A percentile compares a stretch with the other conserved stretches of the same genome.
These are phyloP conservation scores for Fundulus diaphanus DNA, from an alignment of 2,797 vertebrate species.

Conservation along the genomic window DNA sequence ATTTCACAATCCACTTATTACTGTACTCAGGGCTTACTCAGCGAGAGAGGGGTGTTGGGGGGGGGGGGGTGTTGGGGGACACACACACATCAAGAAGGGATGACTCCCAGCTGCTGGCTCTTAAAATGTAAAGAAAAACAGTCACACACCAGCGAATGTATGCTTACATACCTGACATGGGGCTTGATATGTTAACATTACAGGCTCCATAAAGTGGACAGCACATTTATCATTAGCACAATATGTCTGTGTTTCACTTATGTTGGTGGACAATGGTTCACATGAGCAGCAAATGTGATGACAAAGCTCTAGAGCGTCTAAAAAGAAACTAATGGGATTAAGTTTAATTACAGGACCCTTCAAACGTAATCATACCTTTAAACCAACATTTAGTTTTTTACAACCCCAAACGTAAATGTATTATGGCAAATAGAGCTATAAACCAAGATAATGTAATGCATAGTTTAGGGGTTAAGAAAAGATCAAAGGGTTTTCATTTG, in stretches of 20 bases:
- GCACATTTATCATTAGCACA: conserved; percentile 63
- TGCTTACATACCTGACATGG: conserved; percentile 49
- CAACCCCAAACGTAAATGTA: background rate
- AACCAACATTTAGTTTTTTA: background rate
- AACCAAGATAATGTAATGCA: background rate
- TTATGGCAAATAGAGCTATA: background rate
- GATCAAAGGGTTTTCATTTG: background rate
- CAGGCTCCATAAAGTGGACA: conserved; percentile 67
- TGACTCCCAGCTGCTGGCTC: conserved; percentile 74
- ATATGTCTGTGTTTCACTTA: conserved; percentile 52
- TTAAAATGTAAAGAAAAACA: conserved; percentile 66
- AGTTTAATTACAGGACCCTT: background rate
- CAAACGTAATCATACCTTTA: background rate
- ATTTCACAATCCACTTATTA: conserved; percentile 68
- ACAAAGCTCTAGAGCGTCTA: conserved; percentile 25
- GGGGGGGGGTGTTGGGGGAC: conserved; percentile 35
- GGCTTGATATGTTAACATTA: conserved; percentile 67
- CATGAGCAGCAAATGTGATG: conserved; percentile 34
- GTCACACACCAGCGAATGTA: conserved; percentile 15
- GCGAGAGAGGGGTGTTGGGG: conserved; percentile 23
- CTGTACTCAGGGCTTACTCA: conserved; percentile 42
- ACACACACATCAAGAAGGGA: conserved; percentile 59
- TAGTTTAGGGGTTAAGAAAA: no score
- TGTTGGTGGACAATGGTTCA: conserved; percentile 35
- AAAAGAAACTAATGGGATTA: conserved; percentile 25